A percentile compares a stretch with the other conserved stretches of the same genome.
Conservation (phyloP, 2,888 invertebrate genomes). For the Cryptocheilus praepositus region DNA sequence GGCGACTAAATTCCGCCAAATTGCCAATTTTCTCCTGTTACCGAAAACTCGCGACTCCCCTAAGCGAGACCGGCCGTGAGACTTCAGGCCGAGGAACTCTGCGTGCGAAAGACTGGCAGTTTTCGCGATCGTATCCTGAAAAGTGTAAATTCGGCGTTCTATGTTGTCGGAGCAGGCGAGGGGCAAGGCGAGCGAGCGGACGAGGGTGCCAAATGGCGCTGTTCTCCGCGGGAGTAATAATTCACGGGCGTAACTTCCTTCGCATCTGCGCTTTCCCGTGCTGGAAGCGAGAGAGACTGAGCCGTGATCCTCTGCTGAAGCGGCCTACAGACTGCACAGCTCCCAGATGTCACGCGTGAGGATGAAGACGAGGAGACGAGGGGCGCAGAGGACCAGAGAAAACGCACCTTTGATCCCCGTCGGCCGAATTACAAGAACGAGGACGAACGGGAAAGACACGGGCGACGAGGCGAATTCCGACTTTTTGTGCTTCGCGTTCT, state of each 20-base stretch:
- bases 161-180: too few relatives aligned
- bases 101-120: too few relatives aligned
- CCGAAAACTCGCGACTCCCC: too few relatives aligned
- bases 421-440: background rate
- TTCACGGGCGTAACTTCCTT: constrained; percentile 54
- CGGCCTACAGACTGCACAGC: constrained; percentile 3
- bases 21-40: too few relatives aligned
- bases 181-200: background rate
- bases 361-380: constrained; percentile 15
- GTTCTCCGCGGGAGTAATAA: constrained; percentile 50
- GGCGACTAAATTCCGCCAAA: too few relatives aligned
- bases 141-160: too few relatives aligned
- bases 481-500: too few relatives aligned
- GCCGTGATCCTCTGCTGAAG: constrained; percentile 12
- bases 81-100: too few relatives aligned
- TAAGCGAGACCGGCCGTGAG: too few relatives aligned
- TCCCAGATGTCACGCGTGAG: constrained; percentile 10
- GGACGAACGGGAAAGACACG: background rate
- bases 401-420: background rate
- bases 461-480: too few relatives aligned
- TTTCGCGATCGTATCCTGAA: too few relatives aligned
- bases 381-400: constrained; percentile 13
- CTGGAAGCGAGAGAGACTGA: constrained; percentile 18
- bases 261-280: constrained; percentile 54
- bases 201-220: constrained; percentile 43